phyloP scores from a whole-genome alignment of 2,888 invertebrate species.

The Halocaridina rubra region DNA sequence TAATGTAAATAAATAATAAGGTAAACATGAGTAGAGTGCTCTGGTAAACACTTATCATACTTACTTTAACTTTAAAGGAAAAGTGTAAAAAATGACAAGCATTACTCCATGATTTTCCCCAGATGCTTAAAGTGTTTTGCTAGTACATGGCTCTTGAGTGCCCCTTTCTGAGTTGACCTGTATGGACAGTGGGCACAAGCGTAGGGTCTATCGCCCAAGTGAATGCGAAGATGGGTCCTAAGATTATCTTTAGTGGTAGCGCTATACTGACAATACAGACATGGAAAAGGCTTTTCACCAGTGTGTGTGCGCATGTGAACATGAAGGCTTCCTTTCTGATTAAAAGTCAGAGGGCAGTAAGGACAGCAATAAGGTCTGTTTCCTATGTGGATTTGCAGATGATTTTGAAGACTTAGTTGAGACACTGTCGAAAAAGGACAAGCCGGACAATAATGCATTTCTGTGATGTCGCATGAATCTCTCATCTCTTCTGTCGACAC shows the following conservation, averaged over 20 bases:
- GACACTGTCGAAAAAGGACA: conserved; percentile 28
- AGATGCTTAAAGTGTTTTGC: not conserved
- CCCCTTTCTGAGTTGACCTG: not conserved
- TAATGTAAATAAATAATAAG: not conserved
- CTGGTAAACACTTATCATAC: not conserved
- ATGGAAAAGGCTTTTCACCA: conserved; percentile 42
- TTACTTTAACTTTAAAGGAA: not conserved
- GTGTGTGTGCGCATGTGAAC: conserved; percentile 45
- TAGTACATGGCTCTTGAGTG: not conserved
- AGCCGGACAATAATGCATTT: conserved; percentile 8
- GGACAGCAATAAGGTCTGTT: conserved; percentile 31
- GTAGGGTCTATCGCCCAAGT: not conserved
- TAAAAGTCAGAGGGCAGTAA: conserved; percentile 22
- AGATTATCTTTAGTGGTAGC: conserved; percentile 34
- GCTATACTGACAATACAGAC: conserved; percentile 39
- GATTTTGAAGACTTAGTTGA: conserved; percentile 30
- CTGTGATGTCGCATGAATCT: not conserved
- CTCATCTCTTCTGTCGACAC: too few species aligned
- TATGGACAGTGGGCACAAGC: not conserved
- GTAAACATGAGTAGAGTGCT: not conserved
- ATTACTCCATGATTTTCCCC: not conserved
- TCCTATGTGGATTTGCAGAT: conserved; percentile 28
- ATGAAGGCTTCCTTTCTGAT: conserved; percentile 26
- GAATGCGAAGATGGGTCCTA: conserved; percentile 31
- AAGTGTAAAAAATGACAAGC: not conserved